Evolutionary conservation across 2,113 vertebrate species (phyloP).

Genomic region (Oryzias woworae): DNA sequence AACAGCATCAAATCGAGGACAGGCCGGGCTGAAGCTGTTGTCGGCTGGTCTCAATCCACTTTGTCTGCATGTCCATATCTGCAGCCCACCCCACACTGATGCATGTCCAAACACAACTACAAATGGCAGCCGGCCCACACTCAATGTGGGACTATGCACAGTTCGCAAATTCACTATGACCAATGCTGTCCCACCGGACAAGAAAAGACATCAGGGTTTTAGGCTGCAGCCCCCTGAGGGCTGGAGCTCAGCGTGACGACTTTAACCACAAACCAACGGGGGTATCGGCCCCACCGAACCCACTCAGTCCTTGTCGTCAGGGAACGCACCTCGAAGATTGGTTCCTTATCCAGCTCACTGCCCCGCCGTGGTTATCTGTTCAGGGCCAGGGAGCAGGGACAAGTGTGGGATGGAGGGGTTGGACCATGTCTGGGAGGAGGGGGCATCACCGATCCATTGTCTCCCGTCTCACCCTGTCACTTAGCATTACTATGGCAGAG

Average conservation of each 20-base stretch:
- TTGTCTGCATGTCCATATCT: slow-evolving; percentile 67
- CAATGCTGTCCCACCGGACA: slow-evolving; percentile 52
- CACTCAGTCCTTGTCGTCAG: slow-evolving; percentile 46
- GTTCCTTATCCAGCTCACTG: slow-evolving; percentile 39
- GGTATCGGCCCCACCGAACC: slow-evolving; percentile 61
- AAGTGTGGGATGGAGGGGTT: slow-evolving; percentile 50
- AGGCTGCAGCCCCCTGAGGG: slow-evolving; percentile 39
- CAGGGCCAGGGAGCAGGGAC: slow-evolving; percentile 66
- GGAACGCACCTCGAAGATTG: slow-evolving; percentile 58
- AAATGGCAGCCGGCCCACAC: slow-evolving; percentile 42
- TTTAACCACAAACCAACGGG: slow-evolving; percentile 56
- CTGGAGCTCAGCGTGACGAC: slow-evolving; percentile 50
- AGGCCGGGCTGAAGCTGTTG: slow-evolving; percentile 39
- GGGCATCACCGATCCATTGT: slow-evolving; percentile 66
- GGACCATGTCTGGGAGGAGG: slow-evolving; percentile 33
- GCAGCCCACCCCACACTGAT: slow-evolving; percentile 43
- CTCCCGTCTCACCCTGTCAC: slow-evolving; percentile 69
- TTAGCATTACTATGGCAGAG: slow-evolving; percentile 54
- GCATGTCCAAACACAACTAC: slow-evolving; percentile 62
- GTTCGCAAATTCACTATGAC: slow-evolving; percentile 60
- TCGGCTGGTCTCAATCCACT: slow-evolving; percentile 64
- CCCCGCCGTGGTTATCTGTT: slow-evolving; percentile 69
- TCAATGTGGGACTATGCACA: slow-evolving; percentile 46
- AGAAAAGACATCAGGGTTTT: slow-evolving; percentile 42
- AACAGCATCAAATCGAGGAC: slow-evolving; percentile 54